phyloP scores from a whole-genome alignment of 2,113 vertebrate species.

The Melanocharis versteri region DNA sequence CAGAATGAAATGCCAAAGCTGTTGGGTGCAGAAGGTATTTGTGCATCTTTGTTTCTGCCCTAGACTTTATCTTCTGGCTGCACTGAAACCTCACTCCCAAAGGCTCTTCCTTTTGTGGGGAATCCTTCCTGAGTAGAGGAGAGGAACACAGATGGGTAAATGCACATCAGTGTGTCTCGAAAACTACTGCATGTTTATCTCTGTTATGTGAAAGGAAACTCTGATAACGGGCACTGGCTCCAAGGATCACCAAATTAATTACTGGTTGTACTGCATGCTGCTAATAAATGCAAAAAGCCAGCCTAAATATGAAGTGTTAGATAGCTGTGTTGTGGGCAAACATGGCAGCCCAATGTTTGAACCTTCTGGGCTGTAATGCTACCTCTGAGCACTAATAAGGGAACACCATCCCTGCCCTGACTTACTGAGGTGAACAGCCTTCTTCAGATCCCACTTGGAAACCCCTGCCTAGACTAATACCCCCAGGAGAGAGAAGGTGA shows the following conservation, averaged over 20 bases:
- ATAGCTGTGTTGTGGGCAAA: neutral
- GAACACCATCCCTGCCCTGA: neutral
- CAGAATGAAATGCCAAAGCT: neutral
- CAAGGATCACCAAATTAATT: neutral
- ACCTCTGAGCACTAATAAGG: neutral
- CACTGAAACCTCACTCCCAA: neutral
- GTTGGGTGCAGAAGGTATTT: neutral
- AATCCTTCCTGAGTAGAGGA: neutral
- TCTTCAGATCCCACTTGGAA: neutral
- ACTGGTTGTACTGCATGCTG: neutral
- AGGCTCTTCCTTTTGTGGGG: neutral
- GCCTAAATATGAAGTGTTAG: neutral
- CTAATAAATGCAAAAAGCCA: neutral
- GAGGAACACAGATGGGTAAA: neutral
- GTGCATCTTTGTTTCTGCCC: neutral
- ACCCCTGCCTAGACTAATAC: neutral
- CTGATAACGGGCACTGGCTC: neutral
- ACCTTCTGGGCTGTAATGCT: neutral
- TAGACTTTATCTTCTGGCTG: neutral
- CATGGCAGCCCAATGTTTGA: neutral
- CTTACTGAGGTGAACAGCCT: neutral
- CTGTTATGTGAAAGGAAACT: neutral
- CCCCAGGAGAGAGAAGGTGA: neutral
- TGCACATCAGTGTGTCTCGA: neutral
- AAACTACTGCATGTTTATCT: neutral